phyloP scores from a whole-genome alignment of 1,140 invertebrate species.

The Aphis craccivora region DNA sequence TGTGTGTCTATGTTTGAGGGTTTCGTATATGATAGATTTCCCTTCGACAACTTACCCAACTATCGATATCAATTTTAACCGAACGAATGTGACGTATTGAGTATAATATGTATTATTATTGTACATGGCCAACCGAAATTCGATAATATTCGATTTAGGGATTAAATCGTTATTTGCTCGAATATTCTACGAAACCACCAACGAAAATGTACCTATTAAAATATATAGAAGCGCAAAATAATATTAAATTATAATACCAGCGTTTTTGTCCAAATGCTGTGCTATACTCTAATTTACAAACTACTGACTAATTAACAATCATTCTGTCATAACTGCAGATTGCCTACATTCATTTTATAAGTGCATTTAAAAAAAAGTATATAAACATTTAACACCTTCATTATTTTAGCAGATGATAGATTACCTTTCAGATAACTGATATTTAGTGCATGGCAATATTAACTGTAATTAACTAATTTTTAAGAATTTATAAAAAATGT shows the following conservation, averaged over 20 bases:
- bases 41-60: neutral
- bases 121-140: neutral
- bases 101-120: neutral
- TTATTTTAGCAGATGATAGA: too few species aligned
- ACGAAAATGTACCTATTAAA: neutral
- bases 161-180: neutral
- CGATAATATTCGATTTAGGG: neutral
- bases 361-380: neutral
- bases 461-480: too few species aligned
- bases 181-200: neutral
- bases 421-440: too few species aligned
- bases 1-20: neutral
- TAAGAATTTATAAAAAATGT: too few species aligned
- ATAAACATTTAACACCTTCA: neutral
- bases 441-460: too few species aligned
- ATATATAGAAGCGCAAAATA: neutral
- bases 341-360: neutral
- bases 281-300: too few species aligned
- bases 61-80: neutral
- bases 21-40: neutral
- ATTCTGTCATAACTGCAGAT: neutral
- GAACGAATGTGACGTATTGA: neutral
- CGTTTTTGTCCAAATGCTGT: neutral
- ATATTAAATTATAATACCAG: neutral
- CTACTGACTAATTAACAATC: neutral